Evolutionary conservation across 2,113 vertebrate genomes (phyloP).

Genomic region (Epinephelus fuscoguttatus): DNA sequence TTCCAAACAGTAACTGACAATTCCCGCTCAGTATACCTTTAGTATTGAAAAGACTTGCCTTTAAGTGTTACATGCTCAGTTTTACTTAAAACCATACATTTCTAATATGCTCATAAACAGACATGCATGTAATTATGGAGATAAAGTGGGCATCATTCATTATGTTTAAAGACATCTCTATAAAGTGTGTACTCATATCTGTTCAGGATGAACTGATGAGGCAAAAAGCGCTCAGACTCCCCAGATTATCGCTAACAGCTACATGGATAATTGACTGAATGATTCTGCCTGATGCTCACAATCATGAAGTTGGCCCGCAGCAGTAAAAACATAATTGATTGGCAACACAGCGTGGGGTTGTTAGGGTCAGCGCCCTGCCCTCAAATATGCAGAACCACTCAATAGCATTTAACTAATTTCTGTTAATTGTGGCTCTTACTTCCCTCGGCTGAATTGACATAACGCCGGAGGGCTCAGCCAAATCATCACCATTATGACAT

Average conservation of each 20-base stretch:
- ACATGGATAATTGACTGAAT: conserved; percentile 46
- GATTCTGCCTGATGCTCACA: conserved; percentile 34
- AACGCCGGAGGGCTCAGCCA: conserved; percentile 80
- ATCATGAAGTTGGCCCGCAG: conserved; percentile 40
- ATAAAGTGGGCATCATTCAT: conserved; percentile 7
- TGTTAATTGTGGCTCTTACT: conserved; percentile 81
- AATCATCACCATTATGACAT: conserved; percentile 86
- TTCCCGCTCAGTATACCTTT: background rate
- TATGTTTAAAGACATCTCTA: background rate
- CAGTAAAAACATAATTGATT: conserved; percentile 63
- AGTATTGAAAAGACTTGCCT: background rate
- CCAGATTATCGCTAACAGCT: conserved; percentile 26
- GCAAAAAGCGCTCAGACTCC: conserved; percentile 26
- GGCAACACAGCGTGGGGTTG: conserved; percentile 46
- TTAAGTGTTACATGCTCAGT: background rate
- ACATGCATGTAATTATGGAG: background rate
- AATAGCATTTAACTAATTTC: conserved; percentile 80
- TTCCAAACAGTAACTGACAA: no score
- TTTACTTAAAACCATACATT: conserved; percentile 26
- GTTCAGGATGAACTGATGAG: conserved; percentile 20
- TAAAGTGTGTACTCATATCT: background rate
- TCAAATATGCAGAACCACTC: conserved; percentile 62
- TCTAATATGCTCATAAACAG: no score
- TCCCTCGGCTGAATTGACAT: conserved; percentile 78
- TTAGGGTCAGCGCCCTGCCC: conserved; percentile 65